These are phyloP conservation scores for Speoplatyrhinus poulsoni DNA, from an alignment of 2,113 vertebrate genomes.

Conservation along the genomic window DNA sequence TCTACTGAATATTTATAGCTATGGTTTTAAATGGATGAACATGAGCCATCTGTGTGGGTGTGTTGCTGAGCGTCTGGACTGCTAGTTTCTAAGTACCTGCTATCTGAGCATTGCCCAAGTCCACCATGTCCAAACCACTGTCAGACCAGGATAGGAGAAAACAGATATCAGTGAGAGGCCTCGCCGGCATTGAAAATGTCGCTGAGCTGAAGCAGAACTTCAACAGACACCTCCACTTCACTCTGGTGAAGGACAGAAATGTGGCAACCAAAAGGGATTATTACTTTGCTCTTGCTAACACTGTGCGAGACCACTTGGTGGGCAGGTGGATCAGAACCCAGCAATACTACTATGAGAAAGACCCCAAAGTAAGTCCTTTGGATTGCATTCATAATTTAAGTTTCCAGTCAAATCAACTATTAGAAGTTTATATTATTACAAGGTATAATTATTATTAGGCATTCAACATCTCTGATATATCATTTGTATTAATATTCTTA, in stretches of 20 bases:
- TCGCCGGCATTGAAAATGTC: slow-evolving; percentile 89
- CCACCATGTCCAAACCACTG: slow-evolving; percentile 84
- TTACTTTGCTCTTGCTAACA: slow-evolving; percentile 89
- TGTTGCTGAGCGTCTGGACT: slow-evolving; percentile 36
- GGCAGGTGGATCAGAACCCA: slow-evolving; percentile 93
- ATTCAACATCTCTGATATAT: background rate
- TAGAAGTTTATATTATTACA: background rate
- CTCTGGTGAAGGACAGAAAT: slow-evolving; percentile 90
- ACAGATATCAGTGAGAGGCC: slow-evolving; percentile 87
- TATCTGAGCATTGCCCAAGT: slow-evolving; percentile 35
- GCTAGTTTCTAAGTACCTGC: slow-evolving; percentile 37
- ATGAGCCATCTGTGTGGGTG: slow-evolving; percentile 19
- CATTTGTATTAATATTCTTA: background rate
- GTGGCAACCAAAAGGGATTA: slow-evolving; percentile 87
- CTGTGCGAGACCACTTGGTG: slow-evolving; percentile 87
- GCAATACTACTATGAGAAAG: slow-evolving; percentile 91
- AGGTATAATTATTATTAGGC: background rate
- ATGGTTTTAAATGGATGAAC: slow-evolving; percentile 61
- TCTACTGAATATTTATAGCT: slow-evolving; percentile 66
- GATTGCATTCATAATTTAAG: background rate
- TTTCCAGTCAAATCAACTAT: background rate
- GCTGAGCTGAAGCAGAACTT: slow-evolving; percentile 85
- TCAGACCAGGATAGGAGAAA: slow-evolving; percentile 85
- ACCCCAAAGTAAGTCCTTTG: slow-evolving; percentile 83
- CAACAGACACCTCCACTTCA: slow-evolving; percentile 90